These are phyloP conservation scores for Bothrops jararaca DNA, from an alignment of 2,113 vertebrate genomes.

Conservation along the genomic window DNA sequence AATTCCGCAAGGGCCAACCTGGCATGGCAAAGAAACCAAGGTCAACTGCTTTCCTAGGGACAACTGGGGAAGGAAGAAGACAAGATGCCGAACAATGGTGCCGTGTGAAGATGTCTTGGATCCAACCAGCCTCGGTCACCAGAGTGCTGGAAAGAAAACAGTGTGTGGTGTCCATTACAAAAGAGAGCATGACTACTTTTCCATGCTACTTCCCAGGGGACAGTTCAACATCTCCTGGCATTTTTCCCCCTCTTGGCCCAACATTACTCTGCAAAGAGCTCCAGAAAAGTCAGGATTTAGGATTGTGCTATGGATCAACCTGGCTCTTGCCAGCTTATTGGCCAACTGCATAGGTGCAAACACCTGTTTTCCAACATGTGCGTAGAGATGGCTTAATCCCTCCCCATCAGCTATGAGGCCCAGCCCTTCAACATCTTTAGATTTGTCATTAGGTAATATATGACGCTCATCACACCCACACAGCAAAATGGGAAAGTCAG, in stretches of 20 bases:
- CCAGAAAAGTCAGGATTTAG: not conserved
- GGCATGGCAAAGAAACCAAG: not conserved
- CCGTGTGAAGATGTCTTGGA: constrained; percentile 23
- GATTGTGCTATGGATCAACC: not conserved
- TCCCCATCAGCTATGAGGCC: not conserved
- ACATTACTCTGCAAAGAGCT: not conserved
- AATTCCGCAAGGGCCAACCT: constrained; percentile 77
- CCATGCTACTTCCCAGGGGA: rapidly evolving
- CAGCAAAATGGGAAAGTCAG: not conserved
- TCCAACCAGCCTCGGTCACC: not conserved
- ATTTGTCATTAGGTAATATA: not conserved
- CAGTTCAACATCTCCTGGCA: too few relatives aligned
- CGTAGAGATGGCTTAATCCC: not conserved
- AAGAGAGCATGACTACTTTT: rapidly evolving
- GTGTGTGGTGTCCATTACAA: too few relatives aligned
- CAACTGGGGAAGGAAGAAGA: not conserved
- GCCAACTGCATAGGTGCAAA: not conserved
- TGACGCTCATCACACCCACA: not conserved
- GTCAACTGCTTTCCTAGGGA: not conserved
- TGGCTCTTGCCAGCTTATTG: not conserved
- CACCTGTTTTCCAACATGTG: not conserved
- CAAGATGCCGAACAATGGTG: not conserved
- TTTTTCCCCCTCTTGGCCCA: too few relatives aligned
- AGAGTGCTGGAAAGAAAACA: not conserved
- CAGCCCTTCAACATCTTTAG: not conserved